Conservation (phyloP, 2,888 invertebrate species). For the Folsomia candida region DNA sequence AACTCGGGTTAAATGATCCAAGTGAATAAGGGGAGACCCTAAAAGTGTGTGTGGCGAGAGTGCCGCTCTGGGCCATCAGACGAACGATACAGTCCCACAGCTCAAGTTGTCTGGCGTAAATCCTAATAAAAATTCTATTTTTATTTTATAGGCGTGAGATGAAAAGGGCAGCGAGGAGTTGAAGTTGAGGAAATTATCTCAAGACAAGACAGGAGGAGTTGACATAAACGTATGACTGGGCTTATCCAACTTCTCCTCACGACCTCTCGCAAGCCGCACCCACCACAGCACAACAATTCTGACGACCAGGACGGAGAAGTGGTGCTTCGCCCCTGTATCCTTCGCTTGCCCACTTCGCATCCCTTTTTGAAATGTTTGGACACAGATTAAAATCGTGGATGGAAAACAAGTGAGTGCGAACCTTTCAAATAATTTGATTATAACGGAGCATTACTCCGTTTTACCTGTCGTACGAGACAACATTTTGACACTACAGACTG, state of each 20-base stretch:
- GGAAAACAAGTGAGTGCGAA: slow-evolving; percentile 51
- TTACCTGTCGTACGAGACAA: no score
- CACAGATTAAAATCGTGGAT: slow-evolving; percentile 51
- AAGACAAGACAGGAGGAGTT: background rate
- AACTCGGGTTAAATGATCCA: slow-evolving; percentile 4
- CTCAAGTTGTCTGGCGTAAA: slow-evolving; percentile 28
- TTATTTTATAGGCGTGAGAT: slow-evolving; percentile 44
- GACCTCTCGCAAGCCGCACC: background rate
- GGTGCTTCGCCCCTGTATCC: slow-evolving; percentile 15
- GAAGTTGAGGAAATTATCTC: slow-evolving; percentile 12
- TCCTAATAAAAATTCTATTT: slow-evolving; percentile 46
- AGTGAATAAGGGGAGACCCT: background rate
- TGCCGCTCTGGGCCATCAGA: background rate
- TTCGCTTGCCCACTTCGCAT: slow-evolving; percentile 6
- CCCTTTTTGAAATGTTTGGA: slow-evolving; percentile 47
- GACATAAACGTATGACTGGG: slow-evolving; percentile 18
- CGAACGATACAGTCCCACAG: slow-evolving; percentile 5
- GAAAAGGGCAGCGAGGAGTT: slow-evolving; percentile 27
- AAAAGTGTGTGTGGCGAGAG: background rate
- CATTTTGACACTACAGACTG: no score
- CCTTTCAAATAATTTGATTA: no score
- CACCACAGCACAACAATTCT: background rate
- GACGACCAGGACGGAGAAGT: background rate
- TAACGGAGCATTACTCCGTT: no score
- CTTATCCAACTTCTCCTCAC: slow-evolving; percentile 7